A percentile compares a stretch with the other conserved stretches of the same genome.
phyloP scores from a whole-genome alignment of 1,140 invertebrate genomes.

The Meteorus sp. region DNA sequence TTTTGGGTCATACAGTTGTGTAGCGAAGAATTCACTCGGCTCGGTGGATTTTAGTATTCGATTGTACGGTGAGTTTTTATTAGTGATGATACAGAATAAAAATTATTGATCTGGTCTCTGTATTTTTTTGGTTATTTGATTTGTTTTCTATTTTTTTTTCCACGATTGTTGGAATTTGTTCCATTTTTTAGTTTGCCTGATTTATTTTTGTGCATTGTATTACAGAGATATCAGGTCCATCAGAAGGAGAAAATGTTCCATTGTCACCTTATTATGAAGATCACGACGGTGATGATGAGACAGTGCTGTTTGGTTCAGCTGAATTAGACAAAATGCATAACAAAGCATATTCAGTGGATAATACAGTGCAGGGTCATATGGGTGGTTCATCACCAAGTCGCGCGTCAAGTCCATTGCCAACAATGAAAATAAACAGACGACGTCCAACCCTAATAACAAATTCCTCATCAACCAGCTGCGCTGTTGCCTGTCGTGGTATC shows the following conservation, averaged over 20 bases:
- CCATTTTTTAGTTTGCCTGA: too few species aligned
- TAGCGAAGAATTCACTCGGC: conserved; percentile 89
- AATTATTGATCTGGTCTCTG: too few species aligned
- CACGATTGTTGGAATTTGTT: too few species aligned
- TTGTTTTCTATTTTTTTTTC: too few species aligned
- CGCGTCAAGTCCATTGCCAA: conserved; percentile 35
- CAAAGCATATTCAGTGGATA: conserved; percentile 36
- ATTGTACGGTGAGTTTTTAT: conserved; percentile 76
- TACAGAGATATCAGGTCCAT: conserved; percentile 41
- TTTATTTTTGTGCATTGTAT: too few species aligned
- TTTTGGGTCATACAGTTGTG: conserved; percentile 83
- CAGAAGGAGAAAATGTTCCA: conserved; percentile 29
- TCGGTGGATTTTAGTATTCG: conserved; percentile 87
- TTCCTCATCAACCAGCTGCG: conserved; percentile 22
- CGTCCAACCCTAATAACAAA: conserved; percentile 26
- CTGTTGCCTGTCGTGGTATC: neutral
- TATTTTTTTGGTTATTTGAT: too few species aligned
- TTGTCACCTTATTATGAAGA: conserved; percentile 25
- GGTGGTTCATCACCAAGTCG: conserved; percentile 26
- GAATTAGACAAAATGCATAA: conserved; percentile 42
- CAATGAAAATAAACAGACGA: conserved; percentile 35
- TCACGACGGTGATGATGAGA: conserved; percentile 35
- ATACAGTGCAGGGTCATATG: conserved; percentile 36
- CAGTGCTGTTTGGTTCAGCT: conserved; percentile 33
- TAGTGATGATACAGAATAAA: too few species aligned